phyloP scores from a whole-genome alignment of 2,113 vertebrate genomes.

The Nerophis lumbriciformis region DNA sequence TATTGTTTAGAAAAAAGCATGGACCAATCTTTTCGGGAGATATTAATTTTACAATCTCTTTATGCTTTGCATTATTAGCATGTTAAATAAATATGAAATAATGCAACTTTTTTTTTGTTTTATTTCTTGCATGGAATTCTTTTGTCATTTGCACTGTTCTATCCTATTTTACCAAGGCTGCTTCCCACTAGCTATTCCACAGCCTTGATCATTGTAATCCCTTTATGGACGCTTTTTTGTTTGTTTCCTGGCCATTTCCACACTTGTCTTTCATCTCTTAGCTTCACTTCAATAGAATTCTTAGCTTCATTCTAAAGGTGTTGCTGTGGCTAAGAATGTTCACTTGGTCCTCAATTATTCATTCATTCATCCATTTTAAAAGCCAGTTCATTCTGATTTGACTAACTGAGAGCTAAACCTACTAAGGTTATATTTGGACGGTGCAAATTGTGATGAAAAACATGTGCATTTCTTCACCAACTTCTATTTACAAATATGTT shows the following conservation, averaged over 20 bases:
- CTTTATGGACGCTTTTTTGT: conserved; percentile 45
- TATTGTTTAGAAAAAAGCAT: conserved; percentile 61
- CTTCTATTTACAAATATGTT: neutral
- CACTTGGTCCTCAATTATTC: conserved; percentile 45
- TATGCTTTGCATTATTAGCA: conserved; percentile 70
- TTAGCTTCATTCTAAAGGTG: conserved; percentile 32
- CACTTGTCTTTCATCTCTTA: conserved; percentile 33
- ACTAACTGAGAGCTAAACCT: conserved; percentile 55
- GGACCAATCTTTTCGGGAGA: conserved; percentile 68
- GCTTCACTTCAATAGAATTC: conserved; percentile 36
- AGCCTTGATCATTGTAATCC: conserved; percentile 56
- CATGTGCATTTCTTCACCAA: neutral
- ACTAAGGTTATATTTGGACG: conserved; percentile 21
- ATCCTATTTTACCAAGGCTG: conserved; percentile 29
- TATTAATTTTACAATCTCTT: conserved; percentile 64
- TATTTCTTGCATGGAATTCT: conserved; percentile 28
- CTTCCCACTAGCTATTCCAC: conserved; percentile 51
- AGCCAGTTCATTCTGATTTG: conserved; percentile 63
- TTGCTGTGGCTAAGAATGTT: conserved; percentile 48
- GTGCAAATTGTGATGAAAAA: conserved; percentile 17
- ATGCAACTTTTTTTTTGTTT: conserved; percentile 43
- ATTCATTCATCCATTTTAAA: conserved; percentile 51
- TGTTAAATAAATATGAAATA: conserved; percentile 62
- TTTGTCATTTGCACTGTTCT: conserved; percentile 30
- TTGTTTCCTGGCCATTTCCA: conserved; percentile 55